phyloP scores from a whole-genome alignment of 2,888 invertebrate genomes.

The Spodoptera exigua region DNA sequence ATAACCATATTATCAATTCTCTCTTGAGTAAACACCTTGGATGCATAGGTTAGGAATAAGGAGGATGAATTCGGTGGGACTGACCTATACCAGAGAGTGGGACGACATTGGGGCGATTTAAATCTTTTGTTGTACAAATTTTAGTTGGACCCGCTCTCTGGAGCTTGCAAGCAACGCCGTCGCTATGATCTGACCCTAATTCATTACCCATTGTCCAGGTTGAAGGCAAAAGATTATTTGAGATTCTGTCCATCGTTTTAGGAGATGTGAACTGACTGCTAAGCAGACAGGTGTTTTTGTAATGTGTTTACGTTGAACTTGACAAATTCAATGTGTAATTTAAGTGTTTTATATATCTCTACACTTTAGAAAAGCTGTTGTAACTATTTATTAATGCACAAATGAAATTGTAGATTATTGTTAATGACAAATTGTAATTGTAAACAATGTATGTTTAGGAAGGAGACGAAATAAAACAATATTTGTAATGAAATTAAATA shows the following conservation, averaged over 20 bases:
- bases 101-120: too few relatives aligned
- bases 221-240: not conserved
- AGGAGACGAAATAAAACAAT: slow-evolving; percentile 77
- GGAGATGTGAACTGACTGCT: not conserved
- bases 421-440: slow-evolving; percentile 31
- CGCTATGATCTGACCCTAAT: too few relatives aligned
- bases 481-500: slow-evolving; percentile 83
- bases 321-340: not conserved
- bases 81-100: too few relatives aligned
- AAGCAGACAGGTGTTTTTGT: too few relatives aligned
- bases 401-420: slow-evolving; percentile 22
- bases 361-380: slow-evolving; percentile 11
- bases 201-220: not conserved
- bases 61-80: too few relatives aligned
- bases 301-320: too few relatives aligned
- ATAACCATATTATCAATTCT: too few relatives aligned
- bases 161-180: too few relatives aligned
- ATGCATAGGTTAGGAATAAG: too few relatives aligned
- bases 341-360: slow-evolving; percentile 6
- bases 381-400: slow-evolving; percentile 26
- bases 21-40: too few relatives aligned
- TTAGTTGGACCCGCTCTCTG: too few relatives aligned
- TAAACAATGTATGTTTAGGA: slow-evolving; percentile 20
- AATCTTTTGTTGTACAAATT: too few relatives aligned
- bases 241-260: not conserved